A percentile compares a stretch with the other conserved stretches of the same genome.
phyloP scores from a whole-genome alignment of 2,113 vertebrate genomes.

The cattle (Bos taurus) region ARS-UCD2.0 NC_037333.1:24237501-24238000 shows the following conservation, averaged over 20 bases:
- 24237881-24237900: neutral
- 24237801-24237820: neutral
- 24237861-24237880: neutral
- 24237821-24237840: neutral
- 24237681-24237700: neutral
- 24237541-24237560: neutral
- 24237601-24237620: neutral
- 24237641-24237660: neutral
- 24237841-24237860: neutral
- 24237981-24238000: neutral
- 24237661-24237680: neutral
- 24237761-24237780: neutral
- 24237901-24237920: neutral
- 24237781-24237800: neutral
- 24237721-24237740: neutral
- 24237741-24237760: neutral
- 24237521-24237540: neutral
- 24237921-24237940: neutral
- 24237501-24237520: neutral
- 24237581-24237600: neutral
- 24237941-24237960: neutral
- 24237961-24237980: neutral
- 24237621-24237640: neutral
- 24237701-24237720: neutral
- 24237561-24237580: neutral